phyloP scores from a whole-genome alignment of 2,888 invertebrate genomes.

The Enchytraeus crypticus region DNA sequence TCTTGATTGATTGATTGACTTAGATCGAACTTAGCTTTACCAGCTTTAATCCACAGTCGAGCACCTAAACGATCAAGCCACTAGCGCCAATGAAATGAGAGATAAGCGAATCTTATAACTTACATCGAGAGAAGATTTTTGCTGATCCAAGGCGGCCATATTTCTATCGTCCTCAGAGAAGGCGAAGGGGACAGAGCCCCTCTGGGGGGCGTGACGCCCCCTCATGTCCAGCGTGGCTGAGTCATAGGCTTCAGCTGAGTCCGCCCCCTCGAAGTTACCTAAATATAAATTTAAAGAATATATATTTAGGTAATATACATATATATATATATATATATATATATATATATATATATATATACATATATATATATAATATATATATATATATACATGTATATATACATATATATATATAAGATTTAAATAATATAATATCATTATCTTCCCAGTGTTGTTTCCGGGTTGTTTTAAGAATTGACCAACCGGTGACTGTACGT shows the following conservation, averaged over 20 bases:
- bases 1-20: too few relatives aligned
- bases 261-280: neutral
- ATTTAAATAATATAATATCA: too few relatives aligned
- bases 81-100: too few relatives aligned
- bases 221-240: conserved; percentile 25
- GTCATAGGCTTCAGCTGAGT: neutral
- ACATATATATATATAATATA: neutral
- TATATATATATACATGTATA: neutral
- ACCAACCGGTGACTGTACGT: too few relatives aligned
- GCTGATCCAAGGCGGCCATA: neutral
- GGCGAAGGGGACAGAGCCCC: conserved; percentile 23
- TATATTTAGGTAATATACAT: neutral
- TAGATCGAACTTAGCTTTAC: too few relatives aligned
- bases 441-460: too few relatives aligned
- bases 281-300: neutral
- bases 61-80: too few relatives aligned
- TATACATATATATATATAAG: too few relatives aligned
- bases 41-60: too few relatives aligned
- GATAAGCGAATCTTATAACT: too few relatives aligned
- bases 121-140: neutral
- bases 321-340: neutral
- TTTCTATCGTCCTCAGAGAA: conserved; percentile 21
- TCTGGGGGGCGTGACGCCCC: conserved; percentile 12
- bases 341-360: neutral
- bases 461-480: too few relatives aligned